phyloP scores from a whole-genome alignment of 1,140 invertebrate species.

The Berghia stephanieae region DNA sequence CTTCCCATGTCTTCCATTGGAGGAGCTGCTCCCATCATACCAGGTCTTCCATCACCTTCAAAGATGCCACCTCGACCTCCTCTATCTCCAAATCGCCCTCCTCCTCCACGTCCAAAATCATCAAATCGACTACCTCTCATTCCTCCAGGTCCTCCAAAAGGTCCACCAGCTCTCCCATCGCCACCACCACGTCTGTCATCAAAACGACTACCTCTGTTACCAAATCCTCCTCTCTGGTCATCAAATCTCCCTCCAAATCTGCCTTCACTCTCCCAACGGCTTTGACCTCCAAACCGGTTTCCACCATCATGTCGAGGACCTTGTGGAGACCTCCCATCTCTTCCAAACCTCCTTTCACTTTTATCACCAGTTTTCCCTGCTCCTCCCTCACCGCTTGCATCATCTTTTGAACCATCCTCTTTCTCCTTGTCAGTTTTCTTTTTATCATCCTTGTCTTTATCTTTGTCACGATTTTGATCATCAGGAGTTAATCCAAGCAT shows the following conservation, averaged over 20 bases:
- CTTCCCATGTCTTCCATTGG: background rate
- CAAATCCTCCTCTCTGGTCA: background rate
- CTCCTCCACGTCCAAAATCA: background rate
- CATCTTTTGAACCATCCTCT: background rate
- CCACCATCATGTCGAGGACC: background rate
- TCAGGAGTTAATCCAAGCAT: no score
- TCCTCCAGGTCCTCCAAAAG: no score
- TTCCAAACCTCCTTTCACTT: background rate
- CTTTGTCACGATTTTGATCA: background rate
- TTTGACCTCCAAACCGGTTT: background rate
- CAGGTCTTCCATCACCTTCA: background rate
- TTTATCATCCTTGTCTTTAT: background rate
- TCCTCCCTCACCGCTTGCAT: constrained; percentile 10
- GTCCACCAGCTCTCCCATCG: no score
- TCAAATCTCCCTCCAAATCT: constrained; percentile 3
- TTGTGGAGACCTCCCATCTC: no score
- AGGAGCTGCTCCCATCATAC: background rate
- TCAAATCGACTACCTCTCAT: background rate
- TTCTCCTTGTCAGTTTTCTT: constrained; percentile 17
- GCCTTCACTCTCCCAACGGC: background rate
- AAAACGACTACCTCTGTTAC: background rate
- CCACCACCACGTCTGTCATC: background rate
- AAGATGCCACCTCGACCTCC: background rate
- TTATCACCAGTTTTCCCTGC: background rate
- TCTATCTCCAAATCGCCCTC: background rate